These are phyloP conservation scores for Sycophaga agraensis DNA, from an alignment of 1,140 invertebrate species.

Conservation along the genomic window DNA sequence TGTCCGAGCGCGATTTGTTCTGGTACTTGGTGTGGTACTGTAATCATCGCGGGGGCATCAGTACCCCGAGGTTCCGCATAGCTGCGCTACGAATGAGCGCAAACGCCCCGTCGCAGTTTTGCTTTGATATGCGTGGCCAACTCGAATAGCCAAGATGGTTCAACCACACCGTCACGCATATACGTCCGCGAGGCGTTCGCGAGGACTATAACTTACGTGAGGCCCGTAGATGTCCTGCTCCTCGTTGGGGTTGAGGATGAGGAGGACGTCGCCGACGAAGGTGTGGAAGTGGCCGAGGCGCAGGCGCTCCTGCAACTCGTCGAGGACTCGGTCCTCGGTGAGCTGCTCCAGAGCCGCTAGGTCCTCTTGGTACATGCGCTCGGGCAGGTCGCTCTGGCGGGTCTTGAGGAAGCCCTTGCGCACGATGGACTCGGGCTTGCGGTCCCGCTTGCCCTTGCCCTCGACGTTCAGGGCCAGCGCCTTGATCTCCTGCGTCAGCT, in stretches of 20 bases:
- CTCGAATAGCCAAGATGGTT: too few relatives aligned
- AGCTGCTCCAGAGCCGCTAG: constrained; percentile 78
- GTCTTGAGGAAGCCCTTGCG: constrained; percentile 65
- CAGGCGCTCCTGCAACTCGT: constrained; percentile 73
- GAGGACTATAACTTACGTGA: constrained; percentile 58
- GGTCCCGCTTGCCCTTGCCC: constrained; percentile 45
- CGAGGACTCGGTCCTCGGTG: constrained; percentile 76
- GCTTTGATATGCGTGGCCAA: too few relatives aligned
- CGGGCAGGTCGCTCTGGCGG: constrained; percentile 53
- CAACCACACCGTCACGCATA: too few relatives aligned
- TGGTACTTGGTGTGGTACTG: constrained; percentile 81
- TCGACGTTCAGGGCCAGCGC: constrained; percentile 56
- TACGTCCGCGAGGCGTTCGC: neutral
- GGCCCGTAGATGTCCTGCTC: constrained; percentile 68
- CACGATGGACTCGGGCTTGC: constrained; percentile 65
- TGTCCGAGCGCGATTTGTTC: constrained; percentile 83
- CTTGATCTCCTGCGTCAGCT: constrained; percentile 68
- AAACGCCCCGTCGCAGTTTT: too few relatives aligned
- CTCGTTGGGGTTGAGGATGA: constrained; percentile 85
- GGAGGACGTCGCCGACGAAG: constrained; percentile 85
- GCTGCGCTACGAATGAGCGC: too few relatives aligned
- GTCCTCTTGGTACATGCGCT: constrained; percentile 81
- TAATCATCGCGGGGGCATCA: constrained; percentile 4
- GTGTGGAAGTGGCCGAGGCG: constrained; percentile 75
- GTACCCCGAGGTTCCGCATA: too few relatives aligned